phyloP scores from a whole-genome alignment of 1,140 invertebrate genomes.

The Trissolcus basalis region DNA sequence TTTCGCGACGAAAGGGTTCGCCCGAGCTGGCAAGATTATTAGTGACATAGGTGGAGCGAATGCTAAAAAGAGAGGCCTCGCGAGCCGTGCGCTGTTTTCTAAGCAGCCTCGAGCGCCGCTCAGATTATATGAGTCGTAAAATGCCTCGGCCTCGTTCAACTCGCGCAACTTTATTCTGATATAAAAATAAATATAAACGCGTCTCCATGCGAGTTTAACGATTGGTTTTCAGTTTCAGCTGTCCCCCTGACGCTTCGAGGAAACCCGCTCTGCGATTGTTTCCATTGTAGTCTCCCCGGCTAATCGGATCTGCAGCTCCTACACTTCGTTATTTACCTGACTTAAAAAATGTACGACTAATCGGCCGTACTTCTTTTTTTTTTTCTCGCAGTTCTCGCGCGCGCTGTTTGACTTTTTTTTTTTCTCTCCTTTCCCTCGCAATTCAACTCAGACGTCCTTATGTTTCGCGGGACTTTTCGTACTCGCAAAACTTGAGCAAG shows the following conservation, averaged over 20 bases:
- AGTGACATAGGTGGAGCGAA: constrained; percentile 43
- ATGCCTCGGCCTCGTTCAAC: constrained; percentile 15
- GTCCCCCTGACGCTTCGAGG: constrained; percentile 1
- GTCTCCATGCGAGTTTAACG: constrained; percentile 19
- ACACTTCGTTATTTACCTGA: constrained; percentile 15
- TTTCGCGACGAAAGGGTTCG: constrained; percentile 59
- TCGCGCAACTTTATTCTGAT: constrained; percentile 32
- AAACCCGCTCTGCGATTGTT: too few species aligned
- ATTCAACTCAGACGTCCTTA: constrained; percentile 55
- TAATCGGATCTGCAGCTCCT: constrained; percentile 25
- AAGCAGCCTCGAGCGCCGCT: constrained; percentile 24
- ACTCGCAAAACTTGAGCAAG: constrained; percentile 60
- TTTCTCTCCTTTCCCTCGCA: constrained; percentile 37
- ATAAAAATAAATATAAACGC: constrained; percentile 35
- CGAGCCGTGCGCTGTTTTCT: constrained; percentile 40
- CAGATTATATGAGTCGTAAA: constrained; percentile 44
- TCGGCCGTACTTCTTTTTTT: constrained; percentile 30
- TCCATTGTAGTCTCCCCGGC: neutral
- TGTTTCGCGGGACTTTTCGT: constrained; percentile 60
- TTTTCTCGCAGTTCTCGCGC: constrained; percentile 33
- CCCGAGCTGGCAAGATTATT: constrained; percentile 61
- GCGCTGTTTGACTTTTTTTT: constrained; percentile 34
- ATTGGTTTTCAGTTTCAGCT: constrained; percentile 33
- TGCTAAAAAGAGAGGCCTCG: constrained; percentile 28
- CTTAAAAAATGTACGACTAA: constrained; percentile 32